phyloP scores from a whole-genome alignment of 2,888 invertebrate genomes.

The Bimastos eiseni region DNA sequence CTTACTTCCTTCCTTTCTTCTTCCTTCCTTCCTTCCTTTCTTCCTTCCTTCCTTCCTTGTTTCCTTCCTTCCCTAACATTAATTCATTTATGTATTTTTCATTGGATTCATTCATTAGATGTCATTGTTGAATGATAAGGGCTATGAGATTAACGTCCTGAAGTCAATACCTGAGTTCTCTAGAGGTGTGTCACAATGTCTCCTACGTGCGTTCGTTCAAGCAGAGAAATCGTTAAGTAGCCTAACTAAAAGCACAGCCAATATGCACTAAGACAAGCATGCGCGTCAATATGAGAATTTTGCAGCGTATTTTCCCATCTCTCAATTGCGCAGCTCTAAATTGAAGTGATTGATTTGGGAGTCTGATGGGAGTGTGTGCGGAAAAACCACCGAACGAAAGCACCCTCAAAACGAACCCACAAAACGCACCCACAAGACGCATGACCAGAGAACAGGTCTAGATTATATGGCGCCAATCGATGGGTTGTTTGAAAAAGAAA shows the following conservation, averaged over 20 bases:
- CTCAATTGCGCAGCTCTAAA: background rate
- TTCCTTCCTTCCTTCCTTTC: slow-evolving; percentile 36
- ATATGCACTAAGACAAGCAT: background rate
- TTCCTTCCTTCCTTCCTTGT: slow-evolving; percentile 34
- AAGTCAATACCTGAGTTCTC: too few relatives aligned
- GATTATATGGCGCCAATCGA: background rate
- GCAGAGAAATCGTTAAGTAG: background rate
- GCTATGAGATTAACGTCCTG: too few relatives aligned
- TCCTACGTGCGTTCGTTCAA: background rate
- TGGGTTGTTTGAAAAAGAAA: background rate
- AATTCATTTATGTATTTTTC: background rate
- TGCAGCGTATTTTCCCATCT: background rate
- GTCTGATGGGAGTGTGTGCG: background rate
- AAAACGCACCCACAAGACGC: background rate
- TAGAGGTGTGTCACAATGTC: too few relatives aligned
- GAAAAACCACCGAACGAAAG: background rate
- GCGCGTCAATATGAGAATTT: background rate
- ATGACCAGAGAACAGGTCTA: background rate
- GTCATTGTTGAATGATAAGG: background rate
- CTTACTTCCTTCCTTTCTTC: slow-evolving; percentile 40
- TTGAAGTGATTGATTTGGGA: background rate
- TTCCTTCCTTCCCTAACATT: slow-evolving; percentile 29
- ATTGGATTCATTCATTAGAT: background rate
- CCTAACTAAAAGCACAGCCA: background rate
- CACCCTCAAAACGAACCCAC: background rate